Evolutionary conservation across 2,797 vertebrate genomes (phyloP).

Genomic region (Gadopsis marmoratus): DNA sequence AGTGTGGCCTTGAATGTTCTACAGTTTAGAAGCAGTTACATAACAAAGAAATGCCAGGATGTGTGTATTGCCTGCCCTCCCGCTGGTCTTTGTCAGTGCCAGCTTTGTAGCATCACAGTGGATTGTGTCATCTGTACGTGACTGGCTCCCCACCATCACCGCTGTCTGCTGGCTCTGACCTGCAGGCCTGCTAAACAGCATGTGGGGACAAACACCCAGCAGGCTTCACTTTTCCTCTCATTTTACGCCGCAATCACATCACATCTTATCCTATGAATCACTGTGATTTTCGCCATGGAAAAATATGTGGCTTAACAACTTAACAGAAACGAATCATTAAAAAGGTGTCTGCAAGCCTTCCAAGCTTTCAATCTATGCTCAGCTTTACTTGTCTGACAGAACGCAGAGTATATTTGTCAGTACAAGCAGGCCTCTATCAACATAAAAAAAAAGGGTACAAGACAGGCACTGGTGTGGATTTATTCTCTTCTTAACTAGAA

Average conservation of each 20-base stretch:
- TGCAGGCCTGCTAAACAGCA: conserved; percentile 41
- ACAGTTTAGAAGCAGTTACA: conserved; percentile 43
- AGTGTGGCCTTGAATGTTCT: conserved; percentile 44
- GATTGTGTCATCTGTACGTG: conserved; percentile 48
- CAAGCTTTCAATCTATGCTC: conserved; percentile 16
- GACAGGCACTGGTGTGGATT: not conserved
- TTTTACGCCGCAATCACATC: conserved; percentile 22
- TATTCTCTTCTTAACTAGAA: conserved; percentile 20
- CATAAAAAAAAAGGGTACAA: not conserved
- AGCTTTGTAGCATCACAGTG: conserved; percentile 48
- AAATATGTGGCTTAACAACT: not conserved
- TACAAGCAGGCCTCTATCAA: not conserved
- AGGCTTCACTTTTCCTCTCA: conserved; percentile 37
- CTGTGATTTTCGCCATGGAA: conserved; percentile 7
- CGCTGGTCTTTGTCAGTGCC: conserved; percentile 33
- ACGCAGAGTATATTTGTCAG: conserved; percentile 4
- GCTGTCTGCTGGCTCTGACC: conserved; percentile 42
- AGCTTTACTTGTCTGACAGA: conserved; percentile 16
- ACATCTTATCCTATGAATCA: conserved; percentile 26
- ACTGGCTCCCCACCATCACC: conserved; percentile 14
- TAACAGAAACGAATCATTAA: conserved; percentile 16
- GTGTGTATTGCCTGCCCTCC: conserved; percentile 18
- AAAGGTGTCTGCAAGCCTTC: conserved; percentile 21
- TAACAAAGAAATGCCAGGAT: conserved; percentile 45
- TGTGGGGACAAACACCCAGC: conserved; percentile 36